Base-by-base conservation (phyloP, 1,140 invertebrate species). In the Lordiphosa mommai region DNA sequence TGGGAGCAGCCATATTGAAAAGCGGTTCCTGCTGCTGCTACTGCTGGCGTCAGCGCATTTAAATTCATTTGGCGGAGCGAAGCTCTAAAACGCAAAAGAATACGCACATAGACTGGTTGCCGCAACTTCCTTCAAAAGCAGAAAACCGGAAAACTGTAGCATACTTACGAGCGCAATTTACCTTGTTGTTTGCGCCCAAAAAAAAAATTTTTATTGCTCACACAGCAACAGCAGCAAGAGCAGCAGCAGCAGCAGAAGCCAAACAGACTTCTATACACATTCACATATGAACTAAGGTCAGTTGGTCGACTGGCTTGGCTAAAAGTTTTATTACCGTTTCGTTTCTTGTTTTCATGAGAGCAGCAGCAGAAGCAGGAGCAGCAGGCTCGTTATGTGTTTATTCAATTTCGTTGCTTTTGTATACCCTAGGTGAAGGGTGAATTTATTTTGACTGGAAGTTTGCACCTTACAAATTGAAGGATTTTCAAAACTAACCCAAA, bases 301-400 rank as follows among this genome's bases (percentile, higher is more conserved):
- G 44, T 52, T 72, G 47, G 33, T 37, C 49, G 43, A 20, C 47
- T 29, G 41, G 33, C 48, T 55, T 67, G 63, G 68, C 77, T 84
- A 84, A 84, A 72, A 84, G 77, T 84, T 84, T 84, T 84, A 84
- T 84, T 68, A 84, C 77, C 77, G 77, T 59, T 77, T 47, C 63
- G 77, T 48, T 79, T n/a, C 55, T 33, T 44, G 33, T 23, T 32
- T 52, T 58, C 10, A 43, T 23, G 20, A 13, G 38, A 23, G 14
- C 38, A 41, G n/a, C 17, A 23, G 38, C 40, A 23, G 13, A 3
- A 43, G 40, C 17, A 41, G 9, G 6, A 41, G 61, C 76, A 77
- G 55, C 53, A 60, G 59, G 64, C 77, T 84, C 77, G 77, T 84
- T 84, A 84, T 85, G 72, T 84, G 68, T 72, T 84, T 84, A 84